These are phyloP conservation scores for Galerucella pusilla DNA, from an alignment of 2,888 invertebrate genomes.

Conservation along the genomic window DNA sequence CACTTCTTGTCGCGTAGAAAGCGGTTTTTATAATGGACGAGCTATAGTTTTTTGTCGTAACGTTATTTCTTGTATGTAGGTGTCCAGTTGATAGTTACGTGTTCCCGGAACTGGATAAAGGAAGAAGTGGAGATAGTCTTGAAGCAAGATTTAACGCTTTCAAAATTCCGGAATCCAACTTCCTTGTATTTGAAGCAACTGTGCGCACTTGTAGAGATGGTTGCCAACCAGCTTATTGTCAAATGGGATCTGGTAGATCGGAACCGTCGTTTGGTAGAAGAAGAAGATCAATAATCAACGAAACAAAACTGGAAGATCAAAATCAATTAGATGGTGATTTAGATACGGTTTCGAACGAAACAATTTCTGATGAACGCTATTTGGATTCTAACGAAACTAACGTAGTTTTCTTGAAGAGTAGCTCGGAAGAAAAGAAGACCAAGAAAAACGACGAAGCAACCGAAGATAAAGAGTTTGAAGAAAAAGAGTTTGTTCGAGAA, in stretches of 20 bases:
- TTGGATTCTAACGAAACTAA: slow-evolving; percentile 21
- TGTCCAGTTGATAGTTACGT: slow-evolving; percentile 93
- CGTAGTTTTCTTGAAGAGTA: neutral
- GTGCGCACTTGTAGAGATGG: slow-evolving; percentile 90
- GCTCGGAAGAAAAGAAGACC: slow-evolving; percentile 18
- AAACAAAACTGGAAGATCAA: slow-evolving; percentile 15
- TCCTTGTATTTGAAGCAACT: slow-evolving; percentile 92
- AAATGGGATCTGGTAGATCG: slow-evolving; percentile 76
- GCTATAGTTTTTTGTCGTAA: no score
- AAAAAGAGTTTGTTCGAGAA: slow-evolving; percentile 83
- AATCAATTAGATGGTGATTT: slow-evolving; percentile 22
- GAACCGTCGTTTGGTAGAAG: slow-evolving; percentile 86
- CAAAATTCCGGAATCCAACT: slow-evolving; percentile 94
- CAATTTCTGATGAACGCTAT: slow-evolving; percentile 57
- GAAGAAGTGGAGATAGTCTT: slow-evolving; percentile 85
- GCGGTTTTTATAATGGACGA: no score
- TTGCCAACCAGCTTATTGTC: slow-evolving; percentile 91
- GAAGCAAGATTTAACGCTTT: slow-evolving; percentile 94
- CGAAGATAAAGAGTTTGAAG: slow-evolving; percentile 67
- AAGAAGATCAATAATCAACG: slow-evolving; percentile 67
- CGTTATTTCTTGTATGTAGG: slow-evolving; percentile 64
- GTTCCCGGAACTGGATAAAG: slow-evolving; percentile 89
- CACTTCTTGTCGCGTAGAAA: no score
- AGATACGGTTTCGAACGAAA: slow-evolving; percentile 32
- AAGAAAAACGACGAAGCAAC: slow-evolving; percentile 64